These are phyloP conservation scores for Myanophis thanlyinensis DNA, from an alignment of 2,113 vertebrate genomes.

Conservation along the genomic window DNA sequence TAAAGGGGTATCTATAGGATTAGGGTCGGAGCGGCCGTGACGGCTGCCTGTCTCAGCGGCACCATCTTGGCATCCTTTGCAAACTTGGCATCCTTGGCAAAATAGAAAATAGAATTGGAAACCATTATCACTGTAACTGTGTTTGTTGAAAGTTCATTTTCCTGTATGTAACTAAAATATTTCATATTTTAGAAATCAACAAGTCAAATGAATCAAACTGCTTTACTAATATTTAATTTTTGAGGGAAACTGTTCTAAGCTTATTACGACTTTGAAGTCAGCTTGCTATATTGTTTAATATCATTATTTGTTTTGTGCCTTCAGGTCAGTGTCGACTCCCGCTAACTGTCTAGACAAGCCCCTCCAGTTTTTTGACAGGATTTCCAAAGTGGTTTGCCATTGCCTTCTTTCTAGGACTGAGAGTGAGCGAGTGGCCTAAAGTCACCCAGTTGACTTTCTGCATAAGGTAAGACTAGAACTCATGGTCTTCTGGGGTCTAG, in stretches of 20 bases:
- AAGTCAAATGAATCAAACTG: background rate
- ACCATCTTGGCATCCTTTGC: too few relatives aligned
- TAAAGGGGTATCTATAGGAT: too few relatives aligned
- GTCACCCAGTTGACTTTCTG: background rate
- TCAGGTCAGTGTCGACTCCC: background rate
- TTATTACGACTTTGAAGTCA: background rate
- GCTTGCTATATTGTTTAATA: background rate
- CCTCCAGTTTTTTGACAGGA: background rate
- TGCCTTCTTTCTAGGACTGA: background rate
- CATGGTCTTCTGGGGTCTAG: background rate
- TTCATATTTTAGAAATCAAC: background rate
- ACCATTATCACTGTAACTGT: background rate
- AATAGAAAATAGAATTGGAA: background rate
- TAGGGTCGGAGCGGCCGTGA: too few relatives aligned
- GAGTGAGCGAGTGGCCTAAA: background rate
- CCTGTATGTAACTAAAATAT: background rate
- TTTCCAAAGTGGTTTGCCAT: background rate
- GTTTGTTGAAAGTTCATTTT: background rate
- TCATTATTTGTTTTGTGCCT: background rate
- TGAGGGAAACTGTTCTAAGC: background rate
- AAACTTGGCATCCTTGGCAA: too few relatives aligned
- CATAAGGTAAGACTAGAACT: background rate
- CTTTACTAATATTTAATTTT: background rate
- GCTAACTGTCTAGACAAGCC: background rate
- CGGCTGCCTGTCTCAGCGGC: too few relatives aligned